A percentile compares a stretch with the other conserved stretches of the same genome.
These are phyloP conservation scores for Eulemur mongoz DNA, from an alignment of 2,797 vertebrate genomes.

Conservation along the genomic window DNA sequence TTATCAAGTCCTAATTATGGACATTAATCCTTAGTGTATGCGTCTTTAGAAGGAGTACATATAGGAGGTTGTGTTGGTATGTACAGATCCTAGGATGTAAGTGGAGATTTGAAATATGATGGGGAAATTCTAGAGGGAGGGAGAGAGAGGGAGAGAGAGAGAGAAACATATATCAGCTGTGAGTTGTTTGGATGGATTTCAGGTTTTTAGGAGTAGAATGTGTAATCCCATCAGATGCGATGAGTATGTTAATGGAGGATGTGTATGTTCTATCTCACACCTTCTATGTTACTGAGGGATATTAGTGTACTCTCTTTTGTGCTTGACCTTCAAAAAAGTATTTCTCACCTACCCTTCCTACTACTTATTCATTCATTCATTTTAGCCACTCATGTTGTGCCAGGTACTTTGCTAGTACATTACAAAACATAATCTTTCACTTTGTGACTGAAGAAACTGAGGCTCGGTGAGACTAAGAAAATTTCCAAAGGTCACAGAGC, in stretches of 20 bases:
- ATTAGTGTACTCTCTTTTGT: background rate
- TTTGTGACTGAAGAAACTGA: conserved; percentile 42
- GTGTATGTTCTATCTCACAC: background rate
- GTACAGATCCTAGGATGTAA: background rate
- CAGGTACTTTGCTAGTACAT: conserved; percentile 15
- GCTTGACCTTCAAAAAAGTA: background rate
- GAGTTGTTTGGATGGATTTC: background rate
- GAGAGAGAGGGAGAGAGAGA: background rate
- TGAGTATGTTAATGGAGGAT: background rate
- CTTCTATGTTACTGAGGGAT: background rate
- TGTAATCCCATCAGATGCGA: background rate
- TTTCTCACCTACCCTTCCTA: background rate
- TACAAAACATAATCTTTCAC: background rate
- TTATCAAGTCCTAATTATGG: background rate
- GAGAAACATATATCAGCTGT: background rate
- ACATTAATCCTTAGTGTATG: background rate
- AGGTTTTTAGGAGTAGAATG: background rate
- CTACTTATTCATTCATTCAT: background rate
- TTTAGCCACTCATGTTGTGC: background rate
- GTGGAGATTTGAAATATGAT: background rate
- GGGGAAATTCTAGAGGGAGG: background rate
- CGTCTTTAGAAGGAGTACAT: background rate
- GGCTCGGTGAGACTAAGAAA: background rate
- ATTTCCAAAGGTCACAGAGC: background rate
- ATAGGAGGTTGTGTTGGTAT: background rate